These are phyloP conservation scores for Melitaea athalia DNA, from an alignment of 2,888 invertebrate genomes.

Conservation along the genomic window DNA sequence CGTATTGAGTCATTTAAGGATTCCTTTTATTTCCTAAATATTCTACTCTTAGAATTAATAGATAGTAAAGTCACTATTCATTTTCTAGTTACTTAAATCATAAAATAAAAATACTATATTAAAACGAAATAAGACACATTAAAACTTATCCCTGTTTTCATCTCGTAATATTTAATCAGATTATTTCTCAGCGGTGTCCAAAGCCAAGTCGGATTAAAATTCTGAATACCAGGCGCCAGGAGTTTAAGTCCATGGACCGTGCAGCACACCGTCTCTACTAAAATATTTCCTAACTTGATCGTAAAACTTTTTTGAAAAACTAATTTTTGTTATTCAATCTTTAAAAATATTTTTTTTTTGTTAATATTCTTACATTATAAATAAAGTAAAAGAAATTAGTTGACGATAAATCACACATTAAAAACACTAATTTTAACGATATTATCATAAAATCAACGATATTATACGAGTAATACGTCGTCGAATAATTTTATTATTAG, in stretches of 20 bases:
- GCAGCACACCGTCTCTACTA: neutral
- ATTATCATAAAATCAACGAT: too few relatives aligned
- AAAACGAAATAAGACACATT: neutral
- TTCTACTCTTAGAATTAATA: too few relatives aligned
- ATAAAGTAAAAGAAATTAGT: too few relatives aligned
- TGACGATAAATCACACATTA: too few relatives aligned
- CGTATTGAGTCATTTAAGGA: too few relatives aligned
- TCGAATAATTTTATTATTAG: too few relatives aligned
- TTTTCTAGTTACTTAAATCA: neutral
- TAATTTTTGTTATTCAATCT: neutral
- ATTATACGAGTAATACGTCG: too few relatives aligned
- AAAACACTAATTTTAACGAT: too few relatives aligned
- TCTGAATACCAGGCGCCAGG: constrained; percentile 7
- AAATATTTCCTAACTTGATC: neutral
- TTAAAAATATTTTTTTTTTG: too few relatives aligned
- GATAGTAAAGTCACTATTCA: neutral
- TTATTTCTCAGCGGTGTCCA: neutral
- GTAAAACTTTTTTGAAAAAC: neutral
- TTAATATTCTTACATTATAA: too few relatives aligned
- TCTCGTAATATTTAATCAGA: constrained; percentile 6
- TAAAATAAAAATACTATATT: neutral
- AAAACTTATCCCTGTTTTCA: neutral
- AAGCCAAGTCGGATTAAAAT: constrained; percentile 12
- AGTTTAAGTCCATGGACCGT: constrained; percentile 4
- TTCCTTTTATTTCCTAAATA: too few relatives aligned